A percentile compares a stretch with the other conserved stretches of the same genome.
Conservation (phyloP, 2,113 vertebrate genomes). For the Lamprotornis superbus region DNA sequence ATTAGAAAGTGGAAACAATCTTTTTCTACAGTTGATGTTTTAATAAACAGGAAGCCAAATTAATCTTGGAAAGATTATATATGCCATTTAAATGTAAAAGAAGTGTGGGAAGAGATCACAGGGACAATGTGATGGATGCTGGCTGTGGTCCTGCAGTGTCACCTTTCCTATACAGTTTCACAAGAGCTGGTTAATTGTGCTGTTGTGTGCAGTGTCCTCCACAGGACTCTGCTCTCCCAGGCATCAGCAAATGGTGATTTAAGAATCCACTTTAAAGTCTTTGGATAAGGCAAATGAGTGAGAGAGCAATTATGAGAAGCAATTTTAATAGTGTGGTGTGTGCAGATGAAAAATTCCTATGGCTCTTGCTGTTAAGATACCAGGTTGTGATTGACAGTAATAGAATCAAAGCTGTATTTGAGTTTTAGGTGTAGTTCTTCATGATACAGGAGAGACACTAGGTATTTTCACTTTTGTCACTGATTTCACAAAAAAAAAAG, state of each 20-base stretch:
- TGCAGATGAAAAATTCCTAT: neutral
- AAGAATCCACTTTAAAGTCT: conserved; percentile 21
- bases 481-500: neutral
- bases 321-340: neutral
- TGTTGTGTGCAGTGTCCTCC: neutral
- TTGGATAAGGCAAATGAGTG: neutral
- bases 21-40: neutral
- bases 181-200: neutral
- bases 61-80: neutral
- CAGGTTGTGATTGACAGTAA: neutral
- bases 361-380: neutral
- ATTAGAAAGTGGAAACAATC: neutral
- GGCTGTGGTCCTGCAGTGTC: neutral
- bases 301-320: neutral
- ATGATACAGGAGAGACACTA: neutral
- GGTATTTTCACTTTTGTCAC: neutral
- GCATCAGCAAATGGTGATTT: conserved; percentile 20
- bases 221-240: neutral
- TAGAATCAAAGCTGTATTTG: neutral
- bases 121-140: neutral
- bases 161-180: neutral
- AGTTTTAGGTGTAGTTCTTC: neutral
- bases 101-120: neutral
- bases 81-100: neutral
- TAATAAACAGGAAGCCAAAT: neutral